phyloP scores from a whole-genome alignment of 2,113 vertebrate species.

The Seriola dumerili region DNA sequence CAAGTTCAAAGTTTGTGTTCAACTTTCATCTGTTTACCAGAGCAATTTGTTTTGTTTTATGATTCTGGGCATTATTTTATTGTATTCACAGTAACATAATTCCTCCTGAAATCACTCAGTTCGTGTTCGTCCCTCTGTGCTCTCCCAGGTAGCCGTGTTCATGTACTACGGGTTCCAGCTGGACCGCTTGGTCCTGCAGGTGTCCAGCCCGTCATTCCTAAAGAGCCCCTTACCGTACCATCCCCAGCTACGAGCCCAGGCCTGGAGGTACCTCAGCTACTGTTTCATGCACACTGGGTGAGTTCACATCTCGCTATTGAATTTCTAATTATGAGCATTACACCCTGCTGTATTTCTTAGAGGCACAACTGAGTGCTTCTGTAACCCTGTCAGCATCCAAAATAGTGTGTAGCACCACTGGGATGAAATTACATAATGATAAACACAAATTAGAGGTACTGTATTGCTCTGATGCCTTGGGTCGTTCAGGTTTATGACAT shows the following conservation, averaged over 20 bases:
- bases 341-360: background rate
- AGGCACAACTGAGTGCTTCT: background rate
- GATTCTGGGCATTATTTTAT: background rate
- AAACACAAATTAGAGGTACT: background rate
- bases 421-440: background rate
- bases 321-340: conserved; percentile 12
- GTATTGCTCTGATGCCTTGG: background rate
- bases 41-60: background rate
- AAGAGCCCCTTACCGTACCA: conserved; percentile 94
- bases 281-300: conserved; percentile 98
- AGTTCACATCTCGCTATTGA: conserved; percentile 70
- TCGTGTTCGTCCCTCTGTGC: conserved; percentile 7
- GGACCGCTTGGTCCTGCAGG: conserved; percentile 94
- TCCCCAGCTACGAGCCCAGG: conserved; percentile 93
- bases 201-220: conserved; percentile 92
- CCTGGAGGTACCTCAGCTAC: conserved; percentile 97
- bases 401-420: background rate
- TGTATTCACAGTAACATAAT: background rate
- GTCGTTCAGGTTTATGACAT: background rate
- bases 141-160: conserved; percentile 91
- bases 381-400: background rate
- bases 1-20: background rate
- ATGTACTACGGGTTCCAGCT: conserved; percentile 93
- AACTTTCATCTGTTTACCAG: background rate
- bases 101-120: background rate